Evolutionary conservation across 2,797 vertebrate species (phyloP).

Genomic region (Bothrops alternatus): DNA sequence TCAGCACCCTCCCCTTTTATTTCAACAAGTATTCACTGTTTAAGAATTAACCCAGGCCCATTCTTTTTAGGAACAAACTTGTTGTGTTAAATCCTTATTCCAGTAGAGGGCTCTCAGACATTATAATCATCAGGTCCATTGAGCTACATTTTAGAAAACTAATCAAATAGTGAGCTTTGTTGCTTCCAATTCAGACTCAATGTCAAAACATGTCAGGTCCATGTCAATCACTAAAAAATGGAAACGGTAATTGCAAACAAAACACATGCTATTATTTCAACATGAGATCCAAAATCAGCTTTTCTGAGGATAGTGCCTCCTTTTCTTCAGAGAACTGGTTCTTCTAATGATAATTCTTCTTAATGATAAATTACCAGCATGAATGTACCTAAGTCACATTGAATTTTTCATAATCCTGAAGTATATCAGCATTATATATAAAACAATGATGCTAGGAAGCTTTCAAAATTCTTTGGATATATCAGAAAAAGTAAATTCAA

Average conservation of each 20-base stretch:
- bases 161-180: not conserved
- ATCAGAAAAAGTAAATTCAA: not conserved
- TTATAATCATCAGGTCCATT: not conserved
- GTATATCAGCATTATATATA: not conserved
- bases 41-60: not conserved
- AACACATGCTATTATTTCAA: not conserved
- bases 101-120: not conserved
- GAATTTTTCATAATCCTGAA: not conserved
- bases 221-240: not conserved
- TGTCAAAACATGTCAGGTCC: not conserved
- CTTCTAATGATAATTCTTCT: not conserved
- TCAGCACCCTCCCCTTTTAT: not conserved
- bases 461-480: not conserved
- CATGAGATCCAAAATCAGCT: not conserved
- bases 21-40: not conserved
- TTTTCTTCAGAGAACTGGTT: not conserved
- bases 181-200: not conserved
- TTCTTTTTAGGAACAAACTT: not conserved
- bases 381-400: not conserved
- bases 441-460: not conserved
- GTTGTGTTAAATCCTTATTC: not conserved
- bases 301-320: not conserved
- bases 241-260: not conserved
- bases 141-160: not conserved
- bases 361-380: not conserved